These are phyloP conservation scores for Distichodus sexfasciatus DNA, from an alignment of 2,797 vertebrate species.

Conservation along the genomic window DNA sequence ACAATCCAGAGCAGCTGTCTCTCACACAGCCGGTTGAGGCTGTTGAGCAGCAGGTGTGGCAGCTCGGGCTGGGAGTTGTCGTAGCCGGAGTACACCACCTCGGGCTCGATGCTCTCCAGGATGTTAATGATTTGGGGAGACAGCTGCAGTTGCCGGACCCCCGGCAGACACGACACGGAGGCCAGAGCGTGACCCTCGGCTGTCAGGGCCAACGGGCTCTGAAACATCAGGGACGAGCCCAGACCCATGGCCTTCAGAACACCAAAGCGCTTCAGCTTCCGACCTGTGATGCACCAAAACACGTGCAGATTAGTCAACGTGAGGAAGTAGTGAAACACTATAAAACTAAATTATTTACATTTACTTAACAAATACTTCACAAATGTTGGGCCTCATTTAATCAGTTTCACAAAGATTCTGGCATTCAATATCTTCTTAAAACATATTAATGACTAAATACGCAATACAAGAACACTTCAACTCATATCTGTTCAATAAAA, in stretches of 20 bases:
- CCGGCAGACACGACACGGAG: constrained; percentile 77
- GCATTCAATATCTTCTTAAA: too few species aligned
- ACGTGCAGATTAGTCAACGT: too few species aligned
- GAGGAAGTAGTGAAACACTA: too few species aligned
- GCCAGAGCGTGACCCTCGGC: constrained; percentile 68
- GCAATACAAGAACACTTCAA: too few species aligned
- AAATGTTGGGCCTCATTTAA: too few species aligned
- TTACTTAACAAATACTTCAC: too few species aligned
- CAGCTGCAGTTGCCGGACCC: constrained; percentile 82
- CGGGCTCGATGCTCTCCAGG: constrained; percentile 92
- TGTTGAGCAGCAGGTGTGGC: constrained; percentile 86
- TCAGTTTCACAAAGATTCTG: too few species aligned
- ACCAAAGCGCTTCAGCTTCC: constrained; percentile 93
- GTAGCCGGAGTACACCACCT: constrained; percentile 84
- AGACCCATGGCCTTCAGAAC: constrained; percentile 84
- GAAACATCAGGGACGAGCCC: constrained; percentile 73
- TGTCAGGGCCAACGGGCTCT: constrained; percentile 63
- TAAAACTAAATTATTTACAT: neutral
- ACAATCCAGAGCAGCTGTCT: constrained; percentile 94
- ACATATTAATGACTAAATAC: neutral
- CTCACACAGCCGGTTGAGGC: constrained; percentile 92
- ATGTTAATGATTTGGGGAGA: constrained; percentile 83
- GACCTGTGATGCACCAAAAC: constrained; percentile 70
- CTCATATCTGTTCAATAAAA: too few species aligned
- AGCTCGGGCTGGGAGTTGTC: constrained; percentile 84